Percentiles rank a stretch among this genome's conserved stretches.
phyloP scores from a whole-genome alignment of 2,113 vertebrate species.

The Asarcornis scutulata region DNA sequence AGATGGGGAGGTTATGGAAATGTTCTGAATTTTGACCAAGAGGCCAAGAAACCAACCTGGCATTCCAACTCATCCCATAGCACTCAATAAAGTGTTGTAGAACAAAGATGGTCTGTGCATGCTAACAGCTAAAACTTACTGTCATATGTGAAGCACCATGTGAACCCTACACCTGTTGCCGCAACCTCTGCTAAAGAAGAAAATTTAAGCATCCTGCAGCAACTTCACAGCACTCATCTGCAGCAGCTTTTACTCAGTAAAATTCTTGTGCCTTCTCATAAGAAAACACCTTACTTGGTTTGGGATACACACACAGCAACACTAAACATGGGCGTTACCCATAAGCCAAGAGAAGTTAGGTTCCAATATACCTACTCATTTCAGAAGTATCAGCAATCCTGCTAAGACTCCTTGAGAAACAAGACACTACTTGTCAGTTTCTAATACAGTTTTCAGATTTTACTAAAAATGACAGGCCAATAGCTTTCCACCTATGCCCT shows the following conservation, averaged over 20 bases:
- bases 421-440: background rate
- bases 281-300: background rate
- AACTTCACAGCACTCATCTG: background rate
- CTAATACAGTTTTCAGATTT: constrained; percentile 8
- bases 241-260: background rate
- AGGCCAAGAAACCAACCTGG: background rate
- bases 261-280: background rate
- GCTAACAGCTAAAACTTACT: background rate
- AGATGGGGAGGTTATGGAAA: background rate
- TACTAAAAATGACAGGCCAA: background rate
- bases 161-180: background rate
- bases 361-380: constrained; percentile 1
- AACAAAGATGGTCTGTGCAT: background rate
- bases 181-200: background rate
- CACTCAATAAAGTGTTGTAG: rapidly evolving
- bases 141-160: background rate
- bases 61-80: background rate
- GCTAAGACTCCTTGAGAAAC: background rate
- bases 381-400: constrained; percentile 2
- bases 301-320: background rate
- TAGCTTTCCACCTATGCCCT: background rate
- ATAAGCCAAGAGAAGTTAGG: background rate
- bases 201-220: background rate
- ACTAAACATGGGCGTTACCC: background rate
- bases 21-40: background rate